These are phyloP conservation scores for Charina bottae DNA, from an alignment of 2,113 vertebrate genomes.

Conservation along the genomic window DNA sequence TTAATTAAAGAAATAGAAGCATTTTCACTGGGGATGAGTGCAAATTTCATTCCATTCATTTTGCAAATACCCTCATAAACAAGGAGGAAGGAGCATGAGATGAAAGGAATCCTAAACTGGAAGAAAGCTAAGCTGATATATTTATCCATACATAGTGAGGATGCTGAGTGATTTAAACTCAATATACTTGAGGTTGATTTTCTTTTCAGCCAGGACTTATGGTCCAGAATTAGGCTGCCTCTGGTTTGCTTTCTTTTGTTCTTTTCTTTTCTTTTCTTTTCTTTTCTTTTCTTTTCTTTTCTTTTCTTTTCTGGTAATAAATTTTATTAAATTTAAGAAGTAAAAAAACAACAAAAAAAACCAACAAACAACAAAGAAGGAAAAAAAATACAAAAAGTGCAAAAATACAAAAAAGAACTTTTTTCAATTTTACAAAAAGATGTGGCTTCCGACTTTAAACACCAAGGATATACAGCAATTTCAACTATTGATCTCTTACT, in stretches of 20 bases:
- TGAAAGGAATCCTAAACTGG: neutral
- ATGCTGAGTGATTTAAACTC: neutral
- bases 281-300: too few species aligned
- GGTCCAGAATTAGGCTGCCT: neutral
- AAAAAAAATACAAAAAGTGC: too few species aligned
- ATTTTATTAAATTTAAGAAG: too few species aligned
- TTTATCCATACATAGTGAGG: neutral
- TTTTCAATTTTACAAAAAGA: too few species aligned
- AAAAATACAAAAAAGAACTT: too few species aligned
- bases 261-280: too few species aligned
- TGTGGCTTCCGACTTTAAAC: too few species aligned
- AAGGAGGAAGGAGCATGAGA: neutral
- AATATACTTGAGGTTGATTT: neutral
- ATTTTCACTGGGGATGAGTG: neutral
- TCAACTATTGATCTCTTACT: too few species aligned
- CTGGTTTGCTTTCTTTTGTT: neutral
- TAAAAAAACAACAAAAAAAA: too few species aligned
- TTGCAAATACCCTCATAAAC: neutral
- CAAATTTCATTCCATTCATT: neutral
- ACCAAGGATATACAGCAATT: too few species aligned
- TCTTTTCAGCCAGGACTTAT: neutral
- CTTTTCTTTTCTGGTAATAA: too few species aligned
- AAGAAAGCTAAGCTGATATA: neutral
- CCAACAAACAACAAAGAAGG: too few species aligned
- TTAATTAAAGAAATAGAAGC: neutral